Conservation (phyloP, 1,140 invertebrate species). For the Aphaenogaster rudis region DNA sequence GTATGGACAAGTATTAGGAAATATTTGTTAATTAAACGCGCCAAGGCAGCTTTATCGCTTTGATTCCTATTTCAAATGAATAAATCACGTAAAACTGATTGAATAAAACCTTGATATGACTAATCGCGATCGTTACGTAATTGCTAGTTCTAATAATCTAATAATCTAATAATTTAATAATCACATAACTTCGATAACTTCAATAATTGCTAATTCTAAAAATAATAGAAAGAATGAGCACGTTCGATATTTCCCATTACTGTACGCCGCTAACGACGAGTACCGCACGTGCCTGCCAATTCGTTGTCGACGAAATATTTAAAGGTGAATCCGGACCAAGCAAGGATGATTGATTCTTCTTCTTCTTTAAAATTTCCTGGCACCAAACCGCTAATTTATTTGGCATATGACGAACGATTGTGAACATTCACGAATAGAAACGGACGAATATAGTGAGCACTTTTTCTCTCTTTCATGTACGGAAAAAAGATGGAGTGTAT, state of each 20-base stretch:
- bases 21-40: neutral
- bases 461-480: neutral
- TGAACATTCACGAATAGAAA: neutral
- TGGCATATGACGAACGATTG: neutral
- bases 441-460: neutral
- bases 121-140: neutral
- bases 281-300: neutral
- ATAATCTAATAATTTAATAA: neutral
- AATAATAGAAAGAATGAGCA: neutral
- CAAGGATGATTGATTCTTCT: neutral
- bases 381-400: neutral
- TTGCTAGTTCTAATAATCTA: neutral
- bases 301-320: neutral
- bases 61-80: neutral
- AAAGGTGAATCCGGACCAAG: neutral
- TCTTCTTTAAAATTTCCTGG: constrained; percentile 2
- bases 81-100: neutral
- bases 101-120: neutral
- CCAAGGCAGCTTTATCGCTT: neutral
- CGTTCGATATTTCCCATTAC: neutral
- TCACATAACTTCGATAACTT: neutral
- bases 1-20: neutral
- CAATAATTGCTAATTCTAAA: neutral
- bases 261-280: neutral
- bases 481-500: neutral